Evolutionary conservation across 2,113 vertebrate genomes (phyloP), one percentile per base, ranked within the genome.

Genomic region (Dermatemys mawii): DNA sequence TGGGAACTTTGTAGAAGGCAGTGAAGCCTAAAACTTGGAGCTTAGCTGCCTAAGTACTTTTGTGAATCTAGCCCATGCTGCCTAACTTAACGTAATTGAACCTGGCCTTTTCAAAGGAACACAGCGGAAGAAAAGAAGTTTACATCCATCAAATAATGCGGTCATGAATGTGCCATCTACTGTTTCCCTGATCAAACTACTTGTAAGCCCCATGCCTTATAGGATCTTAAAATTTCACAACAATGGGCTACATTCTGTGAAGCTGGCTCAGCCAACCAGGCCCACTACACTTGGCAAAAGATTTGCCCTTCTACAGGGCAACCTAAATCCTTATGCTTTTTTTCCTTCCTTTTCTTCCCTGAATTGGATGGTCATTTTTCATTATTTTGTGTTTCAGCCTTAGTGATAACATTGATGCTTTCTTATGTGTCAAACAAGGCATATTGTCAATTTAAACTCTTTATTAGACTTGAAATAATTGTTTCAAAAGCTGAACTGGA

Each of bases 361-460:
- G 1, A 81, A 83, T 29, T 7, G 63, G 21, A 38, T 0, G 16
- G 3, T 14, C 29, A 27, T 49, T 63, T 79, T 27, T 6, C 4
- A 2, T 49, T 84, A 55, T 32, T 55, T 84, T 13, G 46, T 84
- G 5, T 35, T 2, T 2, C 84, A 89, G 49, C 35, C 44, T 67
- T 46, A 35, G 44, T 21, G 3, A 70, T 51, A 44, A 9, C 27
- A 53, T 48, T 27, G 24, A 76, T 32, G 75, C 49, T 63, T 48
- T 53, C 17, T 80, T 17, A 27, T 1, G 2, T 2, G 78, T 41
- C 57, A 86, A 7, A 24, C n/a, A 5, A 8, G 2, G 2, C 3
- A 6, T 12, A 44, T 5, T 44, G n/a, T 44, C 41, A 26, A 6
- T 46, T 76, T 76, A 88, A 17, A 70, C 53, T 63, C 90, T 8